phyloP scores from a whole-genome alignment of 2,888 invertebrate genomes.

The Drosophila neonasuta region DNA sequence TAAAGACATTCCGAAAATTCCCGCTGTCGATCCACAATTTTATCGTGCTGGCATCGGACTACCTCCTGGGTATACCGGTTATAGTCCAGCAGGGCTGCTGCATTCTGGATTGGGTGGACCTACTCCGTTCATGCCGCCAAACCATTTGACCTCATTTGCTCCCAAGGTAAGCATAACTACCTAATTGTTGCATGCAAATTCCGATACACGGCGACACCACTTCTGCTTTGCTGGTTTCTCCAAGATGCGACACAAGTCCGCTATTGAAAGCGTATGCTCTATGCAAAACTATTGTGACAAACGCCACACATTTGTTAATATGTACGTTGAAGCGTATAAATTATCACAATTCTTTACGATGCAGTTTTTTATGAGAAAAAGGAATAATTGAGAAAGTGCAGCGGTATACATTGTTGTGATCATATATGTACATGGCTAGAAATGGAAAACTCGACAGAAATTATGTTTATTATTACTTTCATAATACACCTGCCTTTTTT shows the following conservation, averaged over 20 bases:
- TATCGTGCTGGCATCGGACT: slow-evolving; percentile 88
- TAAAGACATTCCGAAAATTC: slow-evolving; percentile 94
- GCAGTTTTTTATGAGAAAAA: too few species aligned
- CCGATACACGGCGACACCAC: neutral
- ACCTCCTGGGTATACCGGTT: slow-evolving; percentile 89
- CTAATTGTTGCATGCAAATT: neutral
- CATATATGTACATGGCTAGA: too few species aligned
- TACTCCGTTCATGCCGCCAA: slow-evolving; percentile 94
- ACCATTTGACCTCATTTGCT: slow-evolving; percentile 92
- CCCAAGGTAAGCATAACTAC: slow-evolving; percentile 88
- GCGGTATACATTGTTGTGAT: too few species aligned
- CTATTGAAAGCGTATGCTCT: too few species aligned
- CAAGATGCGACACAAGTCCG: neutral
- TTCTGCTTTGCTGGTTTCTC: neutral
- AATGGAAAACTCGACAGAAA: too few species aligned
- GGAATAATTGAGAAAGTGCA: too few species aligned
- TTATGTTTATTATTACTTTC: too few species aligned
- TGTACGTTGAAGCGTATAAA: too few species aligned
- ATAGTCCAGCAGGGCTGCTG: slow-evolving; percentile 88
- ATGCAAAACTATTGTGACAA: too few species aligned
- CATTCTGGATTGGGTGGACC: slow-evolving; percentile 90
- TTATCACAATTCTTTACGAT: too few species aligned
- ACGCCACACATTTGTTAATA: too few species aligned
- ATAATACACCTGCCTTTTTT: too few species aligned
- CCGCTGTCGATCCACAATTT: slow-evolving; percentile 89